Base-by-base conservation (phyloP, 1,140 invertebrate species). In the Anastrepha obliqua region DNA sequence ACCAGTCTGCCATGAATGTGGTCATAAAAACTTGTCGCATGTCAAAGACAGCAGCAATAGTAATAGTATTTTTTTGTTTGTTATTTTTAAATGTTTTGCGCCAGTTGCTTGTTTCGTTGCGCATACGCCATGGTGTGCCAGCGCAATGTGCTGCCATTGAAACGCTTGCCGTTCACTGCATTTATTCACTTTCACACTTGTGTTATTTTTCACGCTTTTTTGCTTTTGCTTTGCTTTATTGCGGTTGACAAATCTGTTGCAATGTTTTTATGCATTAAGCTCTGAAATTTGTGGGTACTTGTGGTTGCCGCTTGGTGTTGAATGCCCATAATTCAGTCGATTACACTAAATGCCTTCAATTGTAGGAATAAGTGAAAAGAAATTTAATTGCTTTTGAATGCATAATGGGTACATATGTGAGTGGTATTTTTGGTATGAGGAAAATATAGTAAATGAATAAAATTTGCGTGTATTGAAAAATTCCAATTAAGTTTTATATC, bases 281-380 rank as follows among this genome's bases (percentile, higher is more conserved):
- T 17, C 17, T 81, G 47, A 74, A 81, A 20, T 81, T 81, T 81
- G 74, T 81, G 70, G 17, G 42, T 11, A 74, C 17, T 74, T 44
- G 70, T n/a, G 42, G 70, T 47, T 7, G 8, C 47, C 17, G 74
- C 74, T 29, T 81, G 47, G 74, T 51, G 74, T 55, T 81, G 74
- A 81, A 81, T 81, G 74, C 17, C 55, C 74, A 81, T 81, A 81
- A 81, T 55, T 81, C 47, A 81, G 47, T 81, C 47, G 74, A 81
- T 81, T 81, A 47, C 47, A 55, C 74, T 81, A 20, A 81, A 51
- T 81, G n/a, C 6, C 55, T 58, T 5, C 17, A 47, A 11, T 29
- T 51, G 74, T 51, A 2, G 74, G 9, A 74, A 81, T 81, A 29
- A 55, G 74, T 55, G 11, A 81, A 47, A 44, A 17, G 55, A 17